Base-by-base conservation (phyloP, 2,113 vertebrate species). In the Entosphenus tridentatus region DNA sequence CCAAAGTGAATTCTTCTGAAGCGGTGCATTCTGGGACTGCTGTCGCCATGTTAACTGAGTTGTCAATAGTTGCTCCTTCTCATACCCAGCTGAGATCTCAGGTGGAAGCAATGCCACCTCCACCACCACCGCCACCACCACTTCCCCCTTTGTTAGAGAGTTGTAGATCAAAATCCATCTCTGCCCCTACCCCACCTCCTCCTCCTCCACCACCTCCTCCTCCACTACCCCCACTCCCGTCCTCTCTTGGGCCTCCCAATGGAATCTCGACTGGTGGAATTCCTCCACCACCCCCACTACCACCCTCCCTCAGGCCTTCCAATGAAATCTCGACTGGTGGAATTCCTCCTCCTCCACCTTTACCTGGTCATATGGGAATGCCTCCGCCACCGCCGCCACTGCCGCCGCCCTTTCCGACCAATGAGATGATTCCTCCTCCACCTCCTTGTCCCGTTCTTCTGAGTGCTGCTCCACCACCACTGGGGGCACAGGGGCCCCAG, bases 251-350 rank as follows among this genome's bases (percentile, higher is more conserved):
- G 2, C 1, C 56, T 12, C 71, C 67, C 68, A 69, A 71, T 16
- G 73, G 72, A 62, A 71, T 71, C 11, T 68, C 72, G 2, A 72
- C 75, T 9, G 16, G 57, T 0, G 70, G 62, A 0, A 75, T 79
- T 72, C 77, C 75, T 0, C 74, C 81, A 0, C 76, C 74, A 0
- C 82, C 71, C 2, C 79, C 84, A 62, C 58, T 17, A 8, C 58
- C 62, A 2, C 1, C 76, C 77, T 1, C 1, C 74, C 0, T 76
- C 77, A 0, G 57, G 76, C 3, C 18, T 65, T 18, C 62, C 62
- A 65, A 18, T 10, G n/a, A 8, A 8, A 65, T 18, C 62, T 9
- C 62, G n/a, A 9, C 62, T 57, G 16, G n/a, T 56, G 65, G 57
- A 7, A 4, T 71, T 6, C 74, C 71, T 12, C 78, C 68, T 55